Evolutionary conservation across 1,140 invertebrate genomes (phyloP), one percentile per base, ranked within the genome.

Genomic region (Penaeus indicus): DNA sequence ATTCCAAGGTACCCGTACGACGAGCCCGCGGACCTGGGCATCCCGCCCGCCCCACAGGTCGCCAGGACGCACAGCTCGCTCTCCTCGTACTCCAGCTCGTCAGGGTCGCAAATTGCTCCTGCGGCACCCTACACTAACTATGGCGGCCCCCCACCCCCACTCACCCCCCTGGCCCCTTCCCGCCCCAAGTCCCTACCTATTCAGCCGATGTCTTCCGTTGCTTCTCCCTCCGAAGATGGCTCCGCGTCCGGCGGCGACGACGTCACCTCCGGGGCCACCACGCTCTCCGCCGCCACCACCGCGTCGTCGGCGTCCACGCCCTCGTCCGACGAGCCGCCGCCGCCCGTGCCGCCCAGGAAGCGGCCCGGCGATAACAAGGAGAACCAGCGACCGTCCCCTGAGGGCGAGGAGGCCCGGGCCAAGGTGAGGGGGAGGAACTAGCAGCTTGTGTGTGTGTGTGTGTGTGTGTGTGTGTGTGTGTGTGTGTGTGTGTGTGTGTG

Each of bases 321-420:
- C 27, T 81, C 81, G 72, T 88, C 82, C 19, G 86, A 89, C 22
- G 92, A 91, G 11, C 84, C 91, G 83, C 91, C 94, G 22, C 94
- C 94, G 7, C 94, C 94, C 18, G 94, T 95, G 7, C 94, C 94
- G 38, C 95, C 94, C 7, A 92, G 94, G 69, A 92, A 94, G 61
- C 93, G 93, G 89, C 94, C 94, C 78, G 88, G 63, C 10, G 93
- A 93, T 62, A 94, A 94, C 91, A 94, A 94, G 90, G 94, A 94
- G 88, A 94, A 94, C 84, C 60, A 61, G 38, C 83, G 82, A 7
- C 87, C 89, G 4, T 86, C 90, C 8, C 85, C 89, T 25, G 89
- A 88, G 18, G 86, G 88, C 13, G 84, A 87, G 78, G 89, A 91
- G 84, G 79, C 84, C 88, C 84, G 86, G 82, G 81, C 86, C 80